A percentile compares a stretch with the other conserved stretches of the same genome.
phyloP scores from a whole-genome alignment of 2,888 invertebrate species.

The Metopia argyrocephala region DNA sequence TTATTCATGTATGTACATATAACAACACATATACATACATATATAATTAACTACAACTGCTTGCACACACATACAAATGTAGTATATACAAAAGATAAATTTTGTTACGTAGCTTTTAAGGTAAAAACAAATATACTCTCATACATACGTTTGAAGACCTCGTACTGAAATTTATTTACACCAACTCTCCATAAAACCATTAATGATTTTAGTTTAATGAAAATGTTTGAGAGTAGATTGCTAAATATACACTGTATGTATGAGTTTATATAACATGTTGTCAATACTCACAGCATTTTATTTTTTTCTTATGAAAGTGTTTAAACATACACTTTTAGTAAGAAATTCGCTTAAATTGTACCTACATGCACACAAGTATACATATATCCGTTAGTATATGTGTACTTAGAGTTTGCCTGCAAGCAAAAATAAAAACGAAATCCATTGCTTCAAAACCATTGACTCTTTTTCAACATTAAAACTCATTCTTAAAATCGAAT shows the following conservation, averaged over 20 bases:
- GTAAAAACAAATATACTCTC: neutral
- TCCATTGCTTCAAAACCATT: slow-evolving; percentile 43
- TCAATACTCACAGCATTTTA: no score
- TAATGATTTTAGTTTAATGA: no score
- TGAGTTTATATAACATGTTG: no score
- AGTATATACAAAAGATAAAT: neutral
- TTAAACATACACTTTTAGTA: no score
- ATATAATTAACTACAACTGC: neutral
- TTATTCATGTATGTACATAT: neutral
- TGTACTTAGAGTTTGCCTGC: no score
- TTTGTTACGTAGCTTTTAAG: neutral
- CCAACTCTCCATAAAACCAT: slow-evolving; percentile 8
- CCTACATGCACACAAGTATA: no score
- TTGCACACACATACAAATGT: neutral
- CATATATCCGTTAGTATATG: no score
- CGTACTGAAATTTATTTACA: neutral
- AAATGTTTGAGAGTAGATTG: no score
- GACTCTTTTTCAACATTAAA: slow-evolving; percentile 56
- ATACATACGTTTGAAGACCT: neutral
- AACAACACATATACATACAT: neutral
- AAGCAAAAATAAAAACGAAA: no score
- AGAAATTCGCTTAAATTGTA: no score
- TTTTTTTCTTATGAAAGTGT: no score
- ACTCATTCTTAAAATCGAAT: slow-evolving; percentile 3
- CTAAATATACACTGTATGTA: no score